Evolutionary conservation across 2,113 vertebrate species (phyloP), one percentile per base, ranked within the genome.

Genomic region (Neomonachus schauinslandi): DNA sequence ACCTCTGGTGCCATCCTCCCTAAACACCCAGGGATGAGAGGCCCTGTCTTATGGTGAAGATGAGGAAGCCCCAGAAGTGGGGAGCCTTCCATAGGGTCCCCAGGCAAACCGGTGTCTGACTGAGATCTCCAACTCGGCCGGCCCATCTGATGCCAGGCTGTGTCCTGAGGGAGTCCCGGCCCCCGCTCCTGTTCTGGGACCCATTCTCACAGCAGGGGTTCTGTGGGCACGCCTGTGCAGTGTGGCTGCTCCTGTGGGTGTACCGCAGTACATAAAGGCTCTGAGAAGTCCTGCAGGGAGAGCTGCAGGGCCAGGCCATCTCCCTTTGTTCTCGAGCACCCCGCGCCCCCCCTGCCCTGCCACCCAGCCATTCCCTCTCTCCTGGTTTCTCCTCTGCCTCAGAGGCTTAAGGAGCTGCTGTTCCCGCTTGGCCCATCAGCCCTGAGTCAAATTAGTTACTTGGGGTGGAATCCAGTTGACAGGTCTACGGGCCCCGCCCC

Each of bases 271-370:
- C 36, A 18, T 21, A 7, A 36, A 49, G 91, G 77, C 55, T 91
- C 61, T 77, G 65, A 82, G 59, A 65, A 36, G 59, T 21, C 89
- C 59, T 3, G 0, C 13, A n/a, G 42, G 65, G 51, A 63, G n/a
- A 8, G 10, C 28, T 8, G 4, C 13, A 1, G 0, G 14, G 53
- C 33, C 28, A 4, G 39, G 19, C 46, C 4, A 1, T 33, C 5
- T 21, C 39, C 67, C 14, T 63, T 42, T 24, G 33, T 61, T 55
- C 31, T 46, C 14, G 8, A 1, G 5, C 0, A 2, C 2, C 7
- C 7, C 14, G 7, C 15, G 8, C 22, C 8, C 6, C 33, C 18
- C 28, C 57, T n/a, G 18, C 51, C 46, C 51, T 8, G 8, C 46
- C 46, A 9, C 7, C 21, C 49, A 31, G 28, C 53, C 15, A 15